phyloP scores from a whole-genome alignment of 1,140 invertebrate species.

The Drosophila kikkawai region DNA sequence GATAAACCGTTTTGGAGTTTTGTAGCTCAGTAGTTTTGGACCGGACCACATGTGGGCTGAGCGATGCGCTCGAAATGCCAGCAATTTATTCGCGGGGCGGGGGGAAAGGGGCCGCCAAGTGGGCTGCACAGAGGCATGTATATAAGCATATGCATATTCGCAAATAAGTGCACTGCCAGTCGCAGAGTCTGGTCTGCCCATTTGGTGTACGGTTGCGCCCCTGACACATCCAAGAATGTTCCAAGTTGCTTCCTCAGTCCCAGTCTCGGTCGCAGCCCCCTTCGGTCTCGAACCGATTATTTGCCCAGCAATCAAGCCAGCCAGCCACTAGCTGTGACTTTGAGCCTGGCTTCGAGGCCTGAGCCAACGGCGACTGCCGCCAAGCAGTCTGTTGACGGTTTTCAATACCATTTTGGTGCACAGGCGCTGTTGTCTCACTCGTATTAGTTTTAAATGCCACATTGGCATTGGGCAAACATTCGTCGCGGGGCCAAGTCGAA shows the following conservation, averaged over 20 bases:
- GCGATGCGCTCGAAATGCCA: slow-evolving; percentile 50
- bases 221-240: slow-evolving; percentile 64
- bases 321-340: slow-evolving; percentile 57
- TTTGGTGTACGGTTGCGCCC: slow-evolving; percentile 37
- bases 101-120: slow-evolving; percentile 11
- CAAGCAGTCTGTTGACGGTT: slow-evolving; percentile 79
- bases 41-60: slow-evolving; percentile 71
- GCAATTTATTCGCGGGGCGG: slow-evolving; percentile 28
- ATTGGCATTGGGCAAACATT: slow-evolving; percentile 77
- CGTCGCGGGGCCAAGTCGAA: slow-evolving; percentile 41
- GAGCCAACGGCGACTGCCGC: slow-evolving; percentile 51
- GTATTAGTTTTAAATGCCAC: slow-evolving; percentile 81
- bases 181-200: slow-evolving; percentile 35
- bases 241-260: slow-evolving; percentile 47
- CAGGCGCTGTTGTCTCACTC: slow-evolving; percentile 58
- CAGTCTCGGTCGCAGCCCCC: not conserved
- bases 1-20: slow-evolving; percentile 75
- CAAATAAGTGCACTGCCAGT: slow-evolving; percentile 41
- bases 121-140: not conserved
- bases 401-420: slow-evolving; percentile 78
- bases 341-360: slow-evolving; percentile 26
- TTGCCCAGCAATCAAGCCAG: slow-evolving; percentile 36
- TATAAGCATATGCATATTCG: slow-evolving; percentile 19
- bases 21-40: slow-evolving; percentile 54
- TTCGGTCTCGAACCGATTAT: slow-evolving; percentile 51